phyloP scores from a whole-genome alignment of 1,140 invertebrate genomes.

The Drosophila neocordata region DNA sequence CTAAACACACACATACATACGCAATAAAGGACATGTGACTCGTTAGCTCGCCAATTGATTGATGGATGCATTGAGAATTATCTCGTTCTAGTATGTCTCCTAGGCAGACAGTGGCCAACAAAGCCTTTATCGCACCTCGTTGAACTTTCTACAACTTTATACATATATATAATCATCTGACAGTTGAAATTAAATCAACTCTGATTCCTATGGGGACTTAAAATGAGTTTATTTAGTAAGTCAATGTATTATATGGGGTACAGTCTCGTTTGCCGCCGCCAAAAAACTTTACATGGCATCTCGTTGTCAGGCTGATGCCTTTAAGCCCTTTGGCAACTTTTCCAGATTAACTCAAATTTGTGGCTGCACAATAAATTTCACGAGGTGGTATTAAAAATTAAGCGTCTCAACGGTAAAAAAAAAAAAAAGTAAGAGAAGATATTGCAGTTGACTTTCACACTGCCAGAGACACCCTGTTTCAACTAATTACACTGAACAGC shows the following conservation, averaged over 20 bases:
- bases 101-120: conserved; percentile 34
- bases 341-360: conserved; percentile 75
- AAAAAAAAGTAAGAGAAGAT: conserved; percentile 36
- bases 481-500: conserved; percentile 60
- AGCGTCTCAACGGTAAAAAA: conserved; percentile 34
- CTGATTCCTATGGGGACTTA: conserved; percentile 61
- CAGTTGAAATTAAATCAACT: conserved; percentile 65
- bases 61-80: conserved; percentile 65
- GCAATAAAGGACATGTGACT: conserved; percentile 45
- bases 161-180: conserved; percentile 14
- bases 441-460: conserved; percentile 56
- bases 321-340: conserved; percentile 57
- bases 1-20: conserved; percentile 38
- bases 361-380: conserved; percentile 75
- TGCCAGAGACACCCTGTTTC: conserved; percentile 13
- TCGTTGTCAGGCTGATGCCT: conserved; percentile 12
- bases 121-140: conserved; percentile 74
- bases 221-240: conserved; percentile 35
- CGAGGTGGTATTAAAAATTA: conserved; percentile 71
- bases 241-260: conserved; percentile 26
- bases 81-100: conserved; percentile 35
- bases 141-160: neutral
- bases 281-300: conserved; percentile 14
- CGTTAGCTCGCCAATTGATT: conserved; percentile 75
- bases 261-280: conserved; percentile 34